Evolutionary conservation across 1,140 invertebrate genomes (phyloP).

Genomic region (Macrostomum lignano): DNA sequence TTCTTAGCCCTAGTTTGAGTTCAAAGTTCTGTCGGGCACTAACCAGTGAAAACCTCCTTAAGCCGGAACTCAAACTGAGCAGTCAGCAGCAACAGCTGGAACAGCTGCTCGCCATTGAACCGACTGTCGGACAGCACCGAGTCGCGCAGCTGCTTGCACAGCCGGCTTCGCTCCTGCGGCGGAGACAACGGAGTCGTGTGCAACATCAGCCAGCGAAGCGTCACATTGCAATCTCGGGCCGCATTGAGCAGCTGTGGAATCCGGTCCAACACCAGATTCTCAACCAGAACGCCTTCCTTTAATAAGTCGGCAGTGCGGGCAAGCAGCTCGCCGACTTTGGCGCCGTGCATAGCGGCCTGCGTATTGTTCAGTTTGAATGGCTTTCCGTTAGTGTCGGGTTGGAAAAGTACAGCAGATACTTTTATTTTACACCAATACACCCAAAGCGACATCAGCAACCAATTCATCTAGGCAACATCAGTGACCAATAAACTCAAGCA

Average conservation of each 20-base stretch:
- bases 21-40: too few relatives aligned
- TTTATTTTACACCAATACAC: too few relatives aligned
- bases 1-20: too few relatives aligned
- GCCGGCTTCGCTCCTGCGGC: slow-evolving; percentile 31
- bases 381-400: too few relatives aligned
- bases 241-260: slow-evolving; percentile 52
- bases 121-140: slow-evolving; percentile 45
- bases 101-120: slow-evolving; percentile 40
- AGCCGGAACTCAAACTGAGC: slow-evolving; percentile 54
- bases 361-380: too few relatives aligned
- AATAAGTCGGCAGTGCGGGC: neutral
- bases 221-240: slow-evolving; percentile 61
- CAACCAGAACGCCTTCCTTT: slow-evolving; percentile 39
- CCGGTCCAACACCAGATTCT: slow-evolving; percentile 53
- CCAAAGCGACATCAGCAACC: too few relatives aligned
- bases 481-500: too few relatives aligned
- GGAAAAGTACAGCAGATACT: too few relatives aligned
- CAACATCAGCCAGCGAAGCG: slow-evolving; percentile 59
- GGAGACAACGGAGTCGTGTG: slow-evolving; percentile 28
- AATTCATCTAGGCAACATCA: too few relatives aligned
- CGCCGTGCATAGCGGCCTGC: too few relatives aligned
- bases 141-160: slow-evolving; percentile 43
- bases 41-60: slow-evolving; percentile 28
- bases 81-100: slow-evolving; percentile 53
- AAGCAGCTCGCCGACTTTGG: too few relatives aligned